A percentile compares a stretch with the other conserved stretches of the same genome.
These are phyloP conservation scores for Rhinella marina DNA, from an alignment of 2,797 vertebrate species.

Conservation along the genomic window DNA sequence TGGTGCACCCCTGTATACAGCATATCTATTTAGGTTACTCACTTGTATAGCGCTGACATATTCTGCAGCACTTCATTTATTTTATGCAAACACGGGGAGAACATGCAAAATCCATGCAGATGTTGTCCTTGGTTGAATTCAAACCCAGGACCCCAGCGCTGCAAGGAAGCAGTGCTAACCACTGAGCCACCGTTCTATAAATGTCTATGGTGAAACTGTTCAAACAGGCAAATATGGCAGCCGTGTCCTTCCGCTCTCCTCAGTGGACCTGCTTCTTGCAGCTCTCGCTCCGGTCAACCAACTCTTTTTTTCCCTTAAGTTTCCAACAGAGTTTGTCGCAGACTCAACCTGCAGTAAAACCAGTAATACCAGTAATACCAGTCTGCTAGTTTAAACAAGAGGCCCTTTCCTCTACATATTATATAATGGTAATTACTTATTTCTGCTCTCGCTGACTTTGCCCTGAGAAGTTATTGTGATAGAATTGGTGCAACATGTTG, in stretches of 20 bases:
- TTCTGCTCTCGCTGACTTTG: neutral
- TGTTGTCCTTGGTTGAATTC: too few species aligned
- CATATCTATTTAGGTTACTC: too few species aligned
- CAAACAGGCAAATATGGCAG: neutral
- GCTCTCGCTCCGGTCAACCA: neutral
- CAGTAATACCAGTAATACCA: constrained; percentile 10
- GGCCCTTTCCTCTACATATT: constrained; percentile 49
- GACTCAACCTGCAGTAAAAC: constrained; percentile 3
- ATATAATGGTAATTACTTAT: constrained; percentile 37
- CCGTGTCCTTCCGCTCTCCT: neutral
- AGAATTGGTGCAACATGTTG: neutral
- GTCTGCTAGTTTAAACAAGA: constrained; percentile 21
- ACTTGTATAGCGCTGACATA: too few species aligned
- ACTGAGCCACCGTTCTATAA: too few species aligned
- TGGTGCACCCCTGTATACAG: too few species aligned
- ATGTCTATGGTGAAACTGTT: too few species aligned
- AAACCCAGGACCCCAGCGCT: too few species aligned
- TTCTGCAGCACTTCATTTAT: too few species aligned
- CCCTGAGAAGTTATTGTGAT: neutral
- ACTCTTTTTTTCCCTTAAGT: neutral
- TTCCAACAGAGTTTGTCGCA: neutral
- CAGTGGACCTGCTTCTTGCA: neutral
- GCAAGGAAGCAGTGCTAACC: too few species aligned
- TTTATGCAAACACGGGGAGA: too few species aligned
- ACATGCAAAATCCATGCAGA: too few species aligned